These are phyloP conservation scores for Dicrostonyx torquatus DNA, from an alignment of 2,797 vertebrate genomes.

Conservation along the genomic window DNA sequence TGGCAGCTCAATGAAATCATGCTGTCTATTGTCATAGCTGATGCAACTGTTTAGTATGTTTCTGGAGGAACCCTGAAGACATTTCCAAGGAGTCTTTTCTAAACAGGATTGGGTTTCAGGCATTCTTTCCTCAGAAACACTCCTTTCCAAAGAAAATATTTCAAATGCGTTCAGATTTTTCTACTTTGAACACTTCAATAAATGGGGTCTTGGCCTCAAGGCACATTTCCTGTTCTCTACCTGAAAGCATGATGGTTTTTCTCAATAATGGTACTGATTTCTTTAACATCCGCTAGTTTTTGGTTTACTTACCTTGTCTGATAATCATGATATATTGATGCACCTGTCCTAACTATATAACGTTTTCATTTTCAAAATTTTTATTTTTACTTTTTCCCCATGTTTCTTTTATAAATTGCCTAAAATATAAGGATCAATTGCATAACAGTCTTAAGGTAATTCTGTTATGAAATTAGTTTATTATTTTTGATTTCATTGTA, in stretches of 20 bases:
- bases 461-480: not conserved
- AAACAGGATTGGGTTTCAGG: not conserved
- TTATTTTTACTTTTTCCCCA: not conserved
- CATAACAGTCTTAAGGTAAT: not conserved
- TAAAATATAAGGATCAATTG: not conserved
- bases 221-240: not conserved
- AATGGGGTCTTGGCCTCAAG: not conserved
- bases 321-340: too few species aligned
- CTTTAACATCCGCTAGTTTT: not conserved
- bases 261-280: not conserved
- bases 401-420: not conserved
- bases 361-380: not conserved
- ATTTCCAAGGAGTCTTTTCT: too few species aligned
- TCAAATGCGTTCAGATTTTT: not conserved
- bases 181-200: not conserved
- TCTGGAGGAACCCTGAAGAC: too few species aligned
- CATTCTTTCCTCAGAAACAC: not conserved
- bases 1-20: not conserved
- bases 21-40: not conserved
- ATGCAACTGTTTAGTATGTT: too few species aligned
- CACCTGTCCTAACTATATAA: too few species aligned
- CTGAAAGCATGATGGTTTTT: not conserved
- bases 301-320: not conserved
- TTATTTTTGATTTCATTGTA: not conserved
- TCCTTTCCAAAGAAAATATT: not conserved